Conservation (phyloP, 2,888 invertebrate species). For the Chalcis sispes region DNA sequence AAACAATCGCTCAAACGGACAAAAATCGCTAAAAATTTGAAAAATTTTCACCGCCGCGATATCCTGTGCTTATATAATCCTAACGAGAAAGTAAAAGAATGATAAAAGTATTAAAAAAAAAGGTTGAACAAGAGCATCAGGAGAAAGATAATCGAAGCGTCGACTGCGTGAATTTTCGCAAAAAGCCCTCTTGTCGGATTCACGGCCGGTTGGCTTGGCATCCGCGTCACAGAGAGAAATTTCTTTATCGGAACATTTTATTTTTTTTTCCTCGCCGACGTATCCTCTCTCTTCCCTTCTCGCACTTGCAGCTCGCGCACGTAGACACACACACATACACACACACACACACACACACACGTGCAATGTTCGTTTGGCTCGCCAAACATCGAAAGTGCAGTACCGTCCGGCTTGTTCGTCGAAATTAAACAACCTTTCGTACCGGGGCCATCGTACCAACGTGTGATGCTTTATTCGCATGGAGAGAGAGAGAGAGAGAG, state of each 20-base stretch:
- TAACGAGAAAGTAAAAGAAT: not conserved
- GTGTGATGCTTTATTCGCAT: too few relatives aligned
- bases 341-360: too few relatives aligned
- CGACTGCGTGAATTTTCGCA: slow-evolving; percentile 17
- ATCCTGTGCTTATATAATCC: too few relatives aligned
- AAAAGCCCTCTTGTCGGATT: slow-evolving; percentile 30
- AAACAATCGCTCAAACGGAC: too few relatives aligned
- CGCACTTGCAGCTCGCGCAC: too few relatives aligned
- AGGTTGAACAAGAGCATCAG: not conserved
- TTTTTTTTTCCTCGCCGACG: slow-evolving; percentile 11
- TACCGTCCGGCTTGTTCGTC: slow-evolving; percentile 61
- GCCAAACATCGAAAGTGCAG: slow-evolving; percentile 58
- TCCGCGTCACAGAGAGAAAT: slow-evolving; percentile 7
- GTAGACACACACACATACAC: too few relatives aligned
- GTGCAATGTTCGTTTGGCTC: slow-evolving; percentile 42
- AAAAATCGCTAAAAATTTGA: too few relatives aligned
- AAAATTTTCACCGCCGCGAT: too few relatives aligned
- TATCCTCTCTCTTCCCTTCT: too few relatives aligned
- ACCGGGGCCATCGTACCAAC: too few relatives aligned
- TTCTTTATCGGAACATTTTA: slow-evolving; percentile 29
- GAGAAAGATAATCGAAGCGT: slow-evolving; percentile 11
- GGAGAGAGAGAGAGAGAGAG: too few relatives aligned
- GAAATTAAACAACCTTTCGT: slow-evolving; percentile 66
- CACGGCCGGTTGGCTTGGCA: slow-evolving; percentile 8
- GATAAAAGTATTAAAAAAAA: slow-evolving; percentile 19